A percentile compares a stretch with the other conserved stretches of the same genome.
Evolutionary conservation across 2,797 vertebrate genomes (phyloP).

Genomic region (Leptatherina wallacei): DNA sequence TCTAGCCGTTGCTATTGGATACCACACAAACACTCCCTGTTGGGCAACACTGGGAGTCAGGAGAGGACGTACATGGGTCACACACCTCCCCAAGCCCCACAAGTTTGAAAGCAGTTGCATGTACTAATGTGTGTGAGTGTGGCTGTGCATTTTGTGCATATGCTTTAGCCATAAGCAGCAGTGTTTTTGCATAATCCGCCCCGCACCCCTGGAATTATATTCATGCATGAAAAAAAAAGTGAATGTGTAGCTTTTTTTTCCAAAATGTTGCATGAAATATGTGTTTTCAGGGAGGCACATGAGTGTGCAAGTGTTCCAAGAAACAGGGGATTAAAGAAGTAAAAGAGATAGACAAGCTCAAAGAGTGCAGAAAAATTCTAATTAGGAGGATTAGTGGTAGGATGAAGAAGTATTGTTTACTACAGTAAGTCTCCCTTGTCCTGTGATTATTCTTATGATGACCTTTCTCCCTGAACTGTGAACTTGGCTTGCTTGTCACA

Average conservation of each 20-base stretch:
- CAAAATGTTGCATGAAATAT: conserved; percentile 40
- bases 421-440: conserved; percentile 30
- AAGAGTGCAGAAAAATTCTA: conserved; percentile 28
- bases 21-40: conserved; percentile 86
- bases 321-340: conserved; percentile 22
- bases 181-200: conserved; percentile 31
- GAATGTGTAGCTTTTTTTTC: conserved; percentile 18
- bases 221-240: conserved; percentile 7
- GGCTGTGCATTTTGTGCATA: conserved; percentile 32
- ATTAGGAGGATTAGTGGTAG: conserved; percentile 10
- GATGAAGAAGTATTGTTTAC: conserved; percentile 42
- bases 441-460: conserved; percentile 48
- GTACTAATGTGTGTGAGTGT: conserved; percentile 39
- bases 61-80: conserved; percentile 79
- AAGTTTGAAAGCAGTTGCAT: conserved; percentile 52
- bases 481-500: conserved; percentile 67
- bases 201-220: conserved; percentile 18
- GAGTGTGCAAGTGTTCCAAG: conserved; percentile 25
- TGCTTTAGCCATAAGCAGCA: conserved; percentile 26
- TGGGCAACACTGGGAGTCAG: conserved; percentile 84
- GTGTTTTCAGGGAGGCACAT: conserved; percentile 23
- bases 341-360: conserved; percentile 31
- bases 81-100: conserved; percentile 64
- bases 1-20: conserved; percentile 77
- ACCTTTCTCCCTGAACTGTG: conserved; percentile 64